These are phyloP conservation scores for Sprattus sprattus DNA, from an alignment of 2,113 vertebrate genomes.

Conservation along the genomic window DNA sequence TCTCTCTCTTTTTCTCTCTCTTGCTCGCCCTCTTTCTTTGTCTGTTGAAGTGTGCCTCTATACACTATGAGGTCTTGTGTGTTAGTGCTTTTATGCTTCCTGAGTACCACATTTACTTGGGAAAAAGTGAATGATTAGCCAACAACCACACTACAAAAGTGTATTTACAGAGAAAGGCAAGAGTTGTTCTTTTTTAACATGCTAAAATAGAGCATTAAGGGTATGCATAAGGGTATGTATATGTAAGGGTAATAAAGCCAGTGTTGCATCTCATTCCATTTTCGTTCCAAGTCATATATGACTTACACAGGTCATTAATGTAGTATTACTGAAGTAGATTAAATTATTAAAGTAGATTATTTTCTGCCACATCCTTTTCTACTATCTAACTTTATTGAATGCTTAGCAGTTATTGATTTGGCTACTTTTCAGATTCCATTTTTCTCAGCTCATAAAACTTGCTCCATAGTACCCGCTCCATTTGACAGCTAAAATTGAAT, in stretches of 20 bases:
- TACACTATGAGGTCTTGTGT: conserved; percentile 14
- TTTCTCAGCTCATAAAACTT: background rate
- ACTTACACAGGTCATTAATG: background rate
- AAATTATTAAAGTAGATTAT: background rate
- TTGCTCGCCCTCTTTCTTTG: conserved; percentile 31
- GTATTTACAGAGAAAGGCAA: background rate
- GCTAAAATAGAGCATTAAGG: background rate
- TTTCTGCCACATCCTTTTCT: background rate
- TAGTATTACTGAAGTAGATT: too few species aligned
- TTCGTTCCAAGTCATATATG: background rate
- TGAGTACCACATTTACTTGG: conserved; percentile 36
- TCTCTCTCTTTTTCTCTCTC: background rate
- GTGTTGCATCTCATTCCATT: too few species aligned
- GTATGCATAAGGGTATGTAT: background rate
- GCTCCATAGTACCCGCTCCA: background rate
- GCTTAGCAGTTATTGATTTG: background rate
- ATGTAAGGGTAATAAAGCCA: too few species aligned
- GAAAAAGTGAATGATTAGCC: conserved; percentile 31
- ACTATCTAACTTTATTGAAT: background rate
- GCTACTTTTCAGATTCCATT: background rate
- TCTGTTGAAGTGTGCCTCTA: conserved; percentile 45
- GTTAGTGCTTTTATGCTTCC: conserved; percentile 12
- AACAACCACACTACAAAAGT: conserved; percentile 11
- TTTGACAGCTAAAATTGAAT: background rate
- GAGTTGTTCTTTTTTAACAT: background rate